Conservation (phyloP, 2,797 vertebrate species). For the Bucorvus abyssinicus region DNA sequence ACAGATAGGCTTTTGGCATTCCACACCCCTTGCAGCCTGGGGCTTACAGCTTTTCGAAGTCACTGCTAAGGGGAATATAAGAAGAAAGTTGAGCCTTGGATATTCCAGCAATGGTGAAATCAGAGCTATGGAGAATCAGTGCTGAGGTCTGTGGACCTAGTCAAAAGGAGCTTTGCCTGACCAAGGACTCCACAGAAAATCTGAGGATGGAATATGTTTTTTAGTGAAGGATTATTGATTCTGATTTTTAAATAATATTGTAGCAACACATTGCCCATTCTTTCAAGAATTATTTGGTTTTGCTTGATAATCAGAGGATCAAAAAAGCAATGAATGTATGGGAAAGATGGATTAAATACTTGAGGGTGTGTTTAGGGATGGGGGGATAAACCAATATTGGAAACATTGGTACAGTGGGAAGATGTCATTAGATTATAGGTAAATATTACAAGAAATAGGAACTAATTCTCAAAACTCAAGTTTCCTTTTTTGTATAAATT, state of each 20-base stretch:
- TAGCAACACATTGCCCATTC: not conserved
- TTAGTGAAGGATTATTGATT: not conserved
- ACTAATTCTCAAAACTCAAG: not conserved
- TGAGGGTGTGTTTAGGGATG: fast-evolving
- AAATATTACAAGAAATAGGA: not conserved
- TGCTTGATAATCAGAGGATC: not conserved
- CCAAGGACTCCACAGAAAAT: not conserved
- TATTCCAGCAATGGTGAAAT: not conserved
- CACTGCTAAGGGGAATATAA: not conserved
- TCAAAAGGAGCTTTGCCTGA: not conserved
- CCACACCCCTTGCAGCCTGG: not conserved
- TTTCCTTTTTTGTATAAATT: not conserved
- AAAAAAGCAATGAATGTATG: not conserved
- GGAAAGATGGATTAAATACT: not conserved
- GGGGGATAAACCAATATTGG: not conserved
- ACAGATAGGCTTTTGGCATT: not conserved
- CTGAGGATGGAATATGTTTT: not conserved
- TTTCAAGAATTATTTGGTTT: not conserved
- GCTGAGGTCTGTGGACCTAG: not conserved
- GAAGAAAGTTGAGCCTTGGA: not conserved
- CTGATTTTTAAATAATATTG: not conserved
- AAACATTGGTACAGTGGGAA: not conserved
- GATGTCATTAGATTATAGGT: not conserved
- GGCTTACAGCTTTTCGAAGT: not conserved
- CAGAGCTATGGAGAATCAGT: not conserved